These are phyloP conservation scores for Pararge aegeria DNA, from an alignment of 1,140 invertebrate species.

Conservation along the genomic window DNA sequence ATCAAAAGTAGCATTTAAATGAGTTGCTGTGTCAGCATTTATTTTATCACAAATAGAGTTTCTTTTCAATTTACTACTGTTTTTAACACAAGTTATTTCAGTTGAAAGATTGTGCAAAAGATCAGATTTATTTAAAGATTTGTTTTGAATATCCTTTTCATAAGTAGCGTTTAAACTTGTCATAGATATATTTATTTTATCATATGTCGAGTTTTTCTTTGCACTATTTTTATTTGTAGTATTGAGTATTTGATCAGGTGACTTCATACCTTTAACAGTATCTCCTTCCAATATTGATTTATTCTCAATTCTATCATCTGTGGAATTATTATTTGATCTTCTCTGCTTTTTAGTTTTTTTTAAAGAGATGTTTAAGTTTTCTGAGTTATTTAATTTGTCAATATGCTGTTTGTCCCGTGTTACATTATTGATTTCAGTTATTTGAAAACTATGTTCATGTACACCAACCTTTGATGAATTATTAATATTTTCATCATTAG, in stretches of 20 bases:
- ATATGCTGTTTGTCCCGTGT: constrained; percentile 23
- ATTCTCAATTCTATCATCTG: not conserved
- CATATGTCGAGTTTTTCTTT: constrained; percentile 10
- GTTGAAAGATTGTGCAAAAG: not conserved
- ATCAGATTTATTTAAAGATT: not conserved
- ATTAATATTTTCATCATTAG: not conserved
- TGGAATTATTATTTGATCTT: constrained; percentile 11
- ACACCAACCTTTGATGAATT: not conserved
- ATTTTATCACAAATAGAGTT: constrained; percentile 15
- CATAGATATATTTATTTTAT: not conserved
- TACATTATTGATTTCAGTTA: constrained; percentile 11
- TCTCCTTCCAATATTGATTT: not conserved
- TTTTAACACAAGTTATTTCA: not conserved
- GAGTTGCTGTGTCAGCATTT: not conserved
- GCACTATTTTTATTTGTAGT: constrained; percentile 12
- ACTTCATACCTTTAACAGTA: not conserved
- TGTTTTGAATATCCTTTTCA: not conserved
- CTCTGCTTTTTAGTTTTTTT: constrained; percentile 5
- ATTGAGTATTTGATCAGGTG: constrained; percentile 6
- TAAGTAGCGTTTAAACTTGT: not conserved
- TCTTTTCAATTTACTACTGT: constrained; percentile 7
- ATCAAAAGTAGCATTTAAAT: constrained; percentile 25
- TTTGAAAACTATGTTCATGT: not conserved
- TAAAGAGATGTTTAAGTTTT: constrained; percentile 8
- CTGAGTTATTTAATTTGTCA: not conserved